These are phyloP conservation scores for Nephrotoma guestfalica DNA, from an alignment of 2,888 invertebrate genomes.

Conservation along the genomic window DNA sequence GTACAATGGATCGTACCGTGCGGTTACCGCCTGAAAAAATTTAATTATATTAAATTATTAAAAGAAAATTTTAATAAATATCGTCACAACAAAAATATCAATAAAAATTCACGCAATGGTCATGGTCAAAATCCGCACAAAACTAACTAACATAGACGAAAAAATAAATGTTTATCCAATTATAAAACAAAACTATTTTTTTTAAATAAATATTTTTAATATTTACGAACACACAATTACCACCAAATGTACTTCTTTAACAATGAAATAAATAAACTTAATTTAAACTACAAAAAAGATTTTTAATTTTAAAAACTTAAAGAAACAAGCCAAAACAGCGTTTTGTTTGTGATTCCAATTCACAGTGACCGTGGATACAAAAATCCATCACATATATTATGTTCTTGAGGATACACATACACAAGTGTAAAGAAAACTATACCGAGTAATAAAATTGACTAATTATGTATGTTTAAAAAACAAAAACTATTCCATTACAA, in stretches of 20 bases:
- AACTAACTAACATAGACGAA: not conserved
- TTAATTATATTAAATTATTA: not conserved
- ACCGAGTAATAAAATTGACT: not conserved
- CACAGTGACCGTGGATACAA: not conserved
- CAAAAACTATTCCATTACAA: not conserved
- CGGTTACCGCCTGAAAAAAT: slow-evolving; percentile 18
- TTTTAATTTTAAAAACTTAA: not conserved
- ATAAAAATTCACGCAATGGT: slow-evolving; percentile 2
- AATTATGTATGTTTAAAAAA: not conserved
- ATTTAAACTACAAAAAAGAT: not conserved
- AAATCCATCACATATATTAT: not conserved
- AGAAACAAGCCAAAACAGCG: not conserved
- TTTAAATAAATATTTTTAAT: no score
- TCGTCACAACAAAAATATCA: slow-evolving; percentile 6
- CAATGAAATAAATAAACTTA: not conserved
- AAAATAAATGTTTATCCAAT: not conserved
- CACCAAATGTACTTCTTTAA: not conserved
- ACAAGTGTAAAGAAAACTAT: not conserved
- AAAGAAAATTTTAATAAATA: not conserved
- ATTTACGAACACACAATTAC: not conserved
- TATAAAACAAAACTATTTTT: no score
- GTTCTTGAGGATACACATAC: not conserved
- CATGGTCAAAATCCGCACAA: not conserved
- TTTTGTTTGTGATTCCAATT: not conserved
- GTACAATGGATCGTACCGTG: slow-evolving; percentile 20